These are phyloP conservation scores for Argyrosomus japonicus DNA, from an alignment of 2,113 vertebrate genomes.

Conservation along the genomic window DNA sequence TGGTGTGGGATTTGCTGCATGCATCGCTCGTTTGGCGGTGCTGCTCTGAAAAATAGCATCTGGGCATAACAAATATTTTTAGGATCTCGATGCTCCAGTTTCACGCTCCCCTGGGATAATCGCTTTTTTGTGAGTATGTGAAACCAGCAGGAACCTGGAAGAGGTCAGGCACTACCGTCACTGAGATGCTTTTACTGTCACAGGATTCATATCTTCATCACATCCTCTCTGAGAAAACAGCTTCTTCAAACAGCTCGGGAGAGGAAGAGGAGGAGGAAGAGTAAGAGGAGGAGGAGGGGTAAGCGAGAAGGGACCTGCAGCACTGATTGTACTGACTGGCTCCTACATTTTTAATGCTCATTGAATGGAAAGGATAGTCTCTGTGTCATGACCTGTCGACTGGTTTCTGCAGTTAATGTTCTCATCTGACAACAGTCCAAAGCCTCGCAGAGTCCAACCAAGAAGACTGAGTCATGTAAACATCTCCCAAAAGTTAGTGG, in stretches of 20 bases:
- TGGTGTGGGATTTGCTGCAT: slow-evolving; percentile 20
- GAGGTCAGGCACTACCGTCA: slow-evolving; percentile 55
- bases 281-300: slow-evolving; percentile 10
- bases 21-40: slow-evolving; percentile 5
- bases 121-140: slow-evolving; percentile 46
- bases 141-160: slow-evolving; percentile 49
- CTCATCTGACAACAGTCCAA: slow-evolving; percentile 21
- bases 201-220: slow-evolving; percentile 26
- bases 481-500: neutral
- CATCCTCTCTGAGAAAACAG: slow-evolving; percentile 41
- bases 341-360: slow-evolving; percentile 58
- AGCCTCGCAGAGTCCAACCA: neutral
- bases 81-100: slow-evolving; percentile 74
- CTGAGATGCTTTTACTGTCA: slow-evolving; percentile 31
- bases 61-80: slow-evolving; percentile 77
- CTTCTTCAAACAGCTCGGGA: slow-evolving; percentile 23
- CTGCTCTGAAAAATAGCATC: slow-evolving; percentile 45
- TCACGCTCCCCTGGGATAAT: slow-evolving; percentile 56
- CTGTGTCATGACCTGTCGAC: slow-evolving; percentile 15
- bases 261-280: neutral
- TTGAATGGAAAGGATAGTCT: slow-evolving; percentile 45
- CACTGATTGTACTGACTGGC: slow-evolving; percentile 18
- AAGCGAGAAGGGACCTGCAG: slow-evolving; percentile 8
- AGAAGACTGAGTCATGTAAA: slow-evolving; percentile 4
- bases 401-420: slow-evolving; percentile 35